Evolutionary conservation across 2,113 vertebrate species (phyloP), one percentile per base, ranked within the genome.

Genomic region (Gobio gobio): DNA sequence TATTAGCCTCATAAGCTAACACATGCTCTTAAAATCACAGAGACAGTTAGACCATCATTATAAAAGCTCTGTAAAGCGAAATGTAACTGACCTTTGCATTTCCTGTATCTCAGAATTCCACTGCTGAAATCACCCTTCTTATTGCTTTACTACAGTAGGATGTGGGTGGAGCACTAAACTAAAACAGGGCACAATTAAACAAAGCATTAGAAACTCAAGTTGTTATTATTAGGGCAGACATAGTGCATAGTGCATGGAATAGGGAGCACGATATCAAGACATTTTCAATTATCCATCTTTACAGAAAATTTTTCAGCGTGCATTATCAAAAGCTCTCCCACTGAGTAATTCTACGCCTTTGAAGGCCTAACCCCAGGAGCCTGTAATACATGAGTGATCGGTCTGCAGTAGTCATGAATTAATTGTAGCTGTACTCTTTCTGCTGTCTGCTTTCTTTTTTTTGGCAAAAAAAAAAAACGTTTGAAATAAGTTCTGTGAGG

Each of bases 401-500:
- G 76, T 63, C 59, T 63, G 33, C n/a, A 33, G 81, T 54, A 83
- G 79, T 63, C 87, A 76, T 43, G 36, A 66, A 86, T 84, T 88
- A 86, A 82, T 87, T 91, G 74, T 80, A 86, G 72, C 78, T 54
- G 61, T 73, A 83, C 40, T 51, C 87, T 79, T 59, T 36, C 49
- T 40, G 75, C 83, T 22, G 1, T 47, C 73, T 84, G 54, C 33
- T 40, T 58, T 78, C 86, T 33, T 90, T 77, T 81, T 87, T 73
- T 58, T 26, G 83, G 54, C 45, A 47, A 83, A 83, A 83, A 75
- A 18, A 54, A 18, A 6, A 54, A 54, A 56, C 2, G 18, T 77
- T 26, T 13, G 40, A 83, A 86, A 89, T 87, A 51, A 58, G 36
- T 82, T 89, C 33, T 33, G 26, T 54, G 73, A 78, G 82, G 56